Conservation (phyloP, 2,888 invertebrate genomes). For the Nomada goodeniana region DNA sequence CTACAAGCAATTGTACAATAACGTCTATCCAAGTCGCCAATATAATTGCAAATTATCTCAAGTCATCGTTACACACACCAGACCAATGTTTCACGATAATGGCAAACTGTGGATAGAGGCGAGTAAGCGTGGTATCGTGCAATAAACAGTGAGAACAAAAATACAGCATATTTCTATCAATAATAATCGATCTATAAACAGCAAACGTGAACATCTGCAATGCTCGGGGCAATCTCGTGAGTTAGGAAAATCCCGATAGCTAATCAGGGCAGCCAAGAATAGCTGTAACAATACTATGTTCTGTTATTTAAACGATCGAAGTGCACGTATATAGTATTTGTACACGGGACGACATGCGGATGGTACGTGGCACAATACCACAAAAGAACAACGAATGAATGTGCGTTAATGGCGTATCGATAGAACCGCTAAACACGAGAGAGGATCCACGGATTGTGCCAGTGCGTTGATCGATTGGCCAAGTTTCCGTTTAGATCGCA, state of each 20-base stretch:
- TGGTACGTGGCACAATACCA: slow-evolving; percentile 51
- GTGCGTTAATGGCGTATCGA: slow-evolving; percentile 36
- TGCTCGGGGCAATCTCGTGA: slow-evolving; percentile 32
- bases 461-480: slow-evolving; percentile 24
- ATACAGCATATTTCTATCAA: slow-evolving; percentile 16
- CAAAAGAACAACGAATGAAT: slow-evolving; percentile 32
- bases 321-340: slow-evolving; percentile 11
- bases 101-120: background rate
- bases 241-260: slow-evolving; percentile 65
- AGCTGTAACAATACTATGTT: slow-evolving; percentile 64
- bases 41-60: background rate
- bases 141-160: slow-evolving; percentile 8
- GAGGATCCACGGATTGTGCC: slow-evolving; percentile 26
- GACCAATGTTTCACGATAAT: background rate
- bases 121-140: background rate
- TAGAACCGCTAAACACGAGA: slow-evolving; percentile 31
- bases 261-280: slow-evolving; percentile 50
- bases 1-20: background rate
- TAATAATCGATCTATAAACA: slow-evolving; percentile 24
- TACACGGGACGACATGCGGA: slow-evolving; percentile 55
- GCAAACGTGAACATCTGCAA: slow-evolving; percentile 31
- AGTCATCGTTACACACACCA: background rate
- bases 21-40: background rate
- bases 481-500: slow-evolving; percentile 26
- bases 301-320: slow-evolving; percentile 64